Base-by-base conservation (phyloP, 2,888 invertebrate species). In the Candidula unifasciata region DNA sequence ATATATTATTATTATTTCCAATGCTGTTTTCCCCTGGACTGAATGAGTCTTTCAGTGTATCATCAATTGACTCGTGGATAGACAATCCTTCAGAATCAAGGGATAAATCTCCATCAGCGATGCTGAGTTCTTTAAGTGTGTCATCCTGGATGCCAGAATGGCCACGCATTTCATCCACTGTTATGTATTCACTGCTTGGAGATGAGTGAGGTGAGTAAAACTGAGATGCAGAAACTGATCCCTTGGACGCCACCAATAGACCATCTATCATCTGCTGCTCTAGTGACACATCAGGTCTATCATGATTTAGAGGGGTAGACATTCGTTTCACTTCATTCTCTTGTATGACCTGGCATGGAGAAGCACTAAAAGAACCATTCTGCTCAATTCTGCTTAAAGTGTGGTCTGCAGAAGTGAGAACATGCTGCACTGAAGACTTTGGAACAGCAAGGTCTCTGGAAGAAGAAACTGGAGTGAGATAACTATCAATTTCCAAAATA, bases 131-230 rank as follows among this genome's bases (percentile, higher is more conserved):
- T 16, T 21, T 33, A 69, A 33, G 30, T 24, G 30, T 52, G 0
- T 80, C 68, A 10, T 30, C 80, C n/a, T 69, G n/a, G 2, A 60
- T 33, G 30, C 24, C 35, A n/a, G 35, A 3, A 30, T 24, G 10
- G 24, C 18, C 5, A 44, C n/a, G 13, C n/a, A 54, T 57, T 2
- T 80, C 80, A n/a, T 27, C 71, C 10, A 66, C 71, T 27, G 80
- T 71, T 10, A 80, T n/a, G 54, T 80, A 80, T 24, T 68, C 69
- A 60, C 71, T 71, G n/a, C 71, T 71, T 3, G 71, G 69, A 60
- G 71, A 71, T 30, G 80, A 80, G 2, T 33, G 30, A 6, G 57
- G 21, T 33, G 80, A 80, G 52, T 24, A 80, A 52, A 80, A 80
- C 54, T 80, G 80, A 37, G 80, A 54, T 57, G 57, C 33, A 30